Evolutionary conservation across 2,888 invertebrate genomes (phyloP), one percentile per base, ranked within the genome.

Genomic region (Anorthoa munda): DNA sequence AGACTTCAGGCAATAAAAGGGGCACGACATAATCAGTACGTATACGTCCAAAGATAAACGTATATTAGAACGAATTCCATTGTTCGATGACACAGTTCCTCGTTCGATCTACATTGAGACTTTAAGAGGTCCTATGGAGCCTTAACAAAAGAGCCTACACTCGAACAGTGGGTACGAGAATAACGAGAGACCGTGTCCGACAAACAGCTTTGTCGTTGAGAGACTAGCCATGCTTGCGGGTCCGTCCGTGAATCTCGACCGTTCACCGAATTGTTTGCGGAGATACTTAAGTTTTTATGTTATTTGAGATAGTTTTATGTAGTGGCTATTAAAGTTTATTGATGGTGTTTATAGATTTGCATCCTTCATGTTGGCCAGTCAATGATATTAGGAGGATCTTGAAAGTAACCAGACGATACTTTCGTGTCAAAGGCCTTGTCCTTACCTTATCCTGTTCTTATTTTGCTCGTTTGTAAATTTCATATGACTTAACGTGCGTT

Each of bases 151-250:
- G 89, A 81, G 77, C 82, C 79, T 82, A 79, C 82, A 85, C 84
- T 87, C 82, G 80, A 87, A 85, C 85, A 39, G 82, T 77, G 79
- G 74, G 80, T 77, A 60, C 70, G 83, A 81, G 82, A 86, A 83
- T 90, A 90, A 89, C 88, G 87, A 91, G 86, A 84, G 84, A 60
- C 82, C 85, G 85, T 87, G 89, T 88, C 86, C 87, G 58, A 80
- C 88, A 86, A 89, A 89, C 88, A 89, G 81, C 77, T 81, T 77
- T 81, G 79, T 81, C 78, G 83, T 83, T 81, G 65, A 39, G 53
- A 69, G 72, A 84, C 78, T 77, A 81, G 74, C 51, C 65, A 26
- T 72, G 68, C 70, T 72, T 69, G 23, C 66, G 74, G 72, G 26
- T 69, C 39, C 60, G 59, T 61, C 68, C 31, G 26, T 61, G 45